Conservation (phyloP, 1,140 invertebrate species). For the Drosophila bocki region DNA sequence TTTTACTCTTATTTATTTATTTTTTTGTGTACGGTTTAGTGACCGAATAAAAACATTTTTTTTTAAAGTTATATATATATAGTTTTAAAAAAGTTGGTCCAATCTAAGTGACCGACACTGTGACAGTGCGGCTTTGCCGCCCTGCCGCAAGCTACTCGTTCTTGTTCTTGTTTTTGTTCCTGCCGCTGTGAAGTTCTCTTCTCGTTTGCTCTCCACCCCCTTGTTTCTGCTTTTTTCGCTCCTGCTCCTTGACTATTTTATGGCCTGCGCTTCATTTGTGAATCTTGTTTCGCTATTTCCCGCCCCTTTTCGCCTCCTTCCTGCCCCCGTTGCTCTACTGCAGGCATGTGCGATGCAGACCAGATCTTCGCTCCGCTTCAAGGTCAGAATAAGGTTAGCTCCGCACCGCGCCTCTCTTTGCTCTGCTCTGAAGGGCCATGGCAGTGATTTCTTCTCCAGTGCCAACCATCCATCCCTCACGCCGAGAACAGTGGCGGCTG, state of each 20-base stretch:
- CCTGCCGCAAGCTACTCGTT: constrained; percentile 60
- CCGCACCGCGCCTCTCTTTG: constrained; percentile 29
- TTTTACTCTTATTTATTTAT: neutral
- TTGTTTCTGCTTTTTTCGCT: constrained; percentile 15
- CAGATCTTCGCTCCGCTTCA: constrained; percentile 69
- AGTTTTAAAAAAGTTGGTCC: neutral
- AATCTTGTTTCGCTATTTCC: constrained; percentile 60
- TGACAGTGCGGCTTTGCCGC: constrained; percentile 26
- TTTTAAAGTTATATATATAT: no score
- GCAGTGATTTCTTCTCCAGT: constrained; percentile 63
- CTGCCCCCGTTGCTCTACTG: constrained; percentile 12
- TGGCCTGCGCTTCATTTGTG: constrained; percentile 42
- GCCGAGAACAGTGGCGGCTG: constrained; percentile 20
- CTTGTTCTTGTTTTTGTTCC: constrained; percentile 28
- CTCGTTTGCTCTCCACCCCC: constrained; percentile 16
- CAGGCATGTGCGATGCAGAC: constrained; percentile 34
- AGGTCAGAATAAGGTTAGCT: constrained; percentile 80
- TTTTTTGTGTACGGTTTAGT: no score
- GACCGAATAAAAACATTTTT: neutral
- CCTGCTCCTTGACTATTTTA: constrained; percentile 52
- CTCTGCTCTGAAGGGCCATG: constrained; percentile 57
- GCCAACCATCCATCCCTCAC: neutral
- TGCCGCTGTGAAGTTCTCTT: constrained; percentile 56
- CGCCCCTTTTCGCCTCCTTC: constrained; percentile 16
- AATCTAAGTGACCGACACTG: constrained; percentile 26